phyloP scores from a whole-genome alignment of 2,888 invertebrate species.

The Tiphia femorata region DNA sequence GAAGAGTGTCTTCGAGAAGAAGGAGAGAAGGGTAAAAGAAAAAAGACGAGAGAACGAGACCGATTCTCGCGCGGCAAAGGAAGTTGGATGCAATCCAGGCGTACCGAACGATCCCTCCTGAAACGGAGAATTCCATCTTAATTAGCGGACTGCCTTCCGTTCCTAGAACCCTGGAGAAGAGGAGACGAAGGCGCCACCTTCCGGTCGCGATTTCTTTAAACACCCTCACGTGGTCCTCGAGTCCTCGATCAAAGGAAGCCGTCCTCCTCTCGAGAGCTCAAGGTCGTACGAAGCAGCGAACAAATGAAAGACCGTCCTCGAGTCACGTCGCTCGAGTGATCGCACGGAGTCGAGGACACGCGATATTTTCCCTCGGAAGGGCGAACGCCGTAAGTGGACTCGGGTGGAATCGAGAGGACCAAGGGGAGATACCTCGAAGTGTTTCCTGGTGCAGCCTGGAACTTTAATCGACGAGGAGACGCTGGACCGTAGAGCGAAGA shows the following conservation, averaged over 20 bases:
- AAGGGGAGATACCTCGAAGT: neutral
- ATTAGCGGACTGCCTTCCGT: conserved; percentile 29
- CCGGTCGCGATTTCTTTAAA: conserved; percentile 28
- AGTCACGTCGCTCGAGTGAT: neutral
- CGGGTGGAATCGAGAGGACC: neutral
- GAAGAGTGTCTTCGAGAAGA: neutral
- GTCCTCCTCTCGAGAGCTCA: neutral
- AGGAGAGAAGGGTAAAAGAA: neutral
- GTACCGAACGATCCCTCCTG: too few relatives aligned
- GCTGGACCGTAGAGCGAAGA: neutral
- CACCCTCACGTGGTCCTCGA: conserved; percentile 9
- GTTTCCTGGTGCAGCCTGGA: neutral
- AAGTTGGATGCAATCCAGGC: too few relatives aligned
- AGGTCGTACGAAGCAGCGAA: conserved; percentile 1
- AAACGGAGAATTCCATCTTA: conserved; percentile 17
- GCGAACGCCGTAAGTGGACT: neutral
- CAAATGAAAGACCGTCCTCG: conserved; percentile 15
- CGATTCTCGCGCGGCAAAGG: too few relatives aligned
- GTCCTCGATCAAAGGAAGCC: conserved; percentile 20
- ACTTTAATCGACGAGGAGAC: too few relatives aligned
- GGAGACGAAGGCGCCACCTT: too few relatives aligned
- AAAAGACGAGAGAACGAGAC: neutral
- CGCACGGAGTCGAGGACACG: too few relatives aligned
- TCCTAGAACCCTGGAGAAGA: neutral
- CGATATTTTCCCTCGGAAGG: neutral